Evolutionary conservation across 2,888 invertebrate genomes (phyloP).

Genomic region (Gymnoscelis rufifasciata): DNA sequence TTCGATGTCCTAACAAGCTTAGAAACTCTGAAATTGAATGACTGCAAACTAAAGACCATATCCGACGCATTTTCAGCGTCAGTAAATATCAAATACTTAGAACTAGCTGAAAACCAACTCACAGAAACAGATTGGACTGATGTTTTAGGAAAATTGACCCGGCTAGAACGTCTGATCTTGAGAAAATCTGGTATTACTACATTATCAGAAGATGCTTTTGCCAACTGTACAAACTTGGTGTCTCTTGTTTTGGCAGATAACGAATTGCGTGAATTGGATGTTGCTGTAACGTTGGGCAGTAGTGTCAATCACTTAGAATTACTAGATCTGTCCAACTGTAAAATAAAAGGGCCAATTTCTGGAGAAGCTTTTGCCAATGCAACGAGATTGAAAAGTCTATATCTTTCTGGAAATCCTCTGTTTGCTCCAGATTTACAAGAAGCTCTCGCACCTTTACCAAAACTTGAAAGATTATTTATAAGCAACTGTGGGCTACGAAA

Average conservation of each 20-base stretch:
- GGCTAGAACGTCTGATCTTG: conserved; percentile 82
- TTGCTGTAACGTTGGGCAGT: conserved; percentile 81
- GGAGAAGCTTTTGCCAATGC: conserved; percentile 84
- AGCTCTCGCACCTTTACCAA: conserved; percentile 82
- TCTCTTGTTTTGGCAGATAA: conserved; percentile 82
- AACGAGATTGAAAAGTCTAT: conserved; percentile 81
- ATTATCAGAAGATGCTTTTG: conserved; percentile 82
- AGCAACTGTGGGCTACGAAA: conserved; percentile 82
- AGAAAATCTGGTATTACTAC: conserved; percentile 79
- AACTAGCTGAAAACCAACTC: conserved; percentile 80
- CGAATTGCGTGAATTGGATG: conserved; percentile 81
- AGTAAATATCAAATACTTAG: conserved; percentile 81
- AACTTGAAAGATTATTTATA: conserved; percentile 82
- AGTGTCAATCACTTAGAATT: conserved; percentile 82
- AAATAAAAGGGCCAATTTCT: conserved; percentile 81
- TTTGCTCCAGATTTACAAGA: conserved; percentile 83
- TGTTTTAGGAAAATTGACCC: conserved; percentile 78
- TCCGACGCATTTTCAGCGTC: conserved; percentile 78
- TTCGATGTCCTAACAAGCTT: conserved; percentile 82
- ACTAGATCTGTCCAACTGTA: conserved; percentile 84
- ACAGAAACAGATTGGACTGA: conserved; percentile 79
- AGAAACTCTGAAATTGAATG: conserved; percentile 82
- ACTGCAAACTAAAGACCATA: conserved; percentile 81
- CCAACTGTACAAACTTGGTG: conserved; percentile 81
- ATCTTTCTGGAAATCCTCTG: conserved; percentile 83